A percentile compares a stretch with the other conserved stretches of the same genome.
Evolutionary conservation across 2,797 vertebrate genomes (phyloP).

Genomic region (Lacerta agilis): DNA sequence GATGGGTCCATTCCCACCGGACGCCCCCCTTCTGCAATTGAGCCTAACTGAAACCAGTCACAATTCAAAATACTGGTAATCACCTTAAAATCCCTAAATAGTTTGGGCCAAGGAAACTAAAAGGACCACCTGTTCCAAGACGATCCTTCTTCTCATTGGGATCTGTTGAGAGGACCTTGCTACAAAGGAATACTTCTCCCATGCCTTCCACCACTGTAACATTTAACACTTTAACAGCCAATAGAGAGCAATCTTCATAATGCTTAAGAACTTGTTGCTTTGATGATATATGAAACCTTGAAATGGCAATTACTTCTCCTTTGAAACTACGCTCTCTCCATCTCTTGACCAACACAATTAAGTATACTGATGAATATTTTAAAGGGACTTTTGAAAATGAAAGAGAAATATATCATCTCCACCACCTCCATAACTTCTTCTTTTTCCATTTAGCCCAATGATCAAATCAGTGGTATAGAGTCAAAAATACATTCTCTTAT

Average conservation of each 20-base stretch:
- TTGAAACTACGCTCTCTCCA: background rate
- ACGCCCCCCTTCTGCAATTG: background rate
- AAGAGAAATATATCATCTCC: background rate
- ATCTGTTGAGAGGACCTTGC: background rate
- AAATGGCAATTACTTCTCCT: slow-evolving; percentile 3
- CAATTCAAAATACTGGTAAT: background rate
- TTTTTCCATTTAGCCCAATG: background rate
- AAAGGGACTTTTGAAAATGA: slow-evolving; percentile 25
- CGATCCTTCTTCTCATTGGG: background rate
- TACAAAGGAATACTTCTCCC: background rate
- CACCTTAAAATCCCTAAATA: background rate
- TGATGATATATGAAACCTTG: background rate
- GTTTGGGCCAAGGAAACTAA: background rate
- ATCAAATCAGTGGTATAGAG: slow-evolving; percentile 57
- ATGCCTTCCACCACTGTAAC: slow-evolving; percentile 4
- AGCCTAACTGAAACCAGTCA: background rate
- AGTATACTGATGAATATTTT: slow-evolving; percentile 35
- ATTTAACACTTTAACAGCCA: slow-evolving; percentile 18
- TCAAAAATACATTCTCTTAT: slow-evolving; percentile 34
- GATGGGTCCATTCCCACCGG: background rate
- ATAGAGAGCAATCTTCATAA: background rate
- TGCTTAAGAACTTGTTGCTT: slow-evolving; percentile 28
- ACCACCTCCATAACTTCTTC: too few species aligned
- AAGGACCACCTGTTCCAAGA: background rate
- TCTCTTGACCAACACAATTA: slow-evolving; percentile 32